phyloP scores from a whole-genome alignment of 2,888 invertebrate genomes.

The Pantelozetes paolii region DNA sequence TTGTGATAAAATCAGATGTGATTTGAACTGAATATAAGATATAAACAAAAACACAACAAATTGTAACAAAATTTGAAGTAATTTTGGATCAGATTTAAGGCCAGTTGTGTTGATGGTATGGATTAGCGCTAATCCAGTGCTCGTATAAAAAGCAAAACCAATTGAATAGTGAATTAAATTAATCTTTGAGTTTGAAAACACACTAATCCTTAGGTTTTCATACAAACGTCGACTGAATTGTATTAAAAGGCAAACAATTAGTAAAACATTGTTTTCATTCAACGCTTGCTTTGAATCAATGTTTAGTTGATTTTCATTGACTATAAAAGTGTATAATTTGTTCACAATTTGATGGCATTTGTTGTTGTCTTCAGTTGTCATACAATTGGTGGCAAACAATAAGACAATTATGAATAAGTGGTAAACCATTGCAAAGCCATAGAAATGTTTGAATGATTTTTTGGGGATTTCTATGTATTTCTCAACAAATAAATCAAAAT shows the following conservation, averaged over 20 bases:
- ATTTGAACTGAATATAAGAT: conserved; percentile 51
- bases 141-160: conserved; percentile 49
- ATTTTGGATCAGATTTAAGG: neutral
- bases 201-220: conserved; percentile 49
- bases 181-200: conserved; percentile 50
- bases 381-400: conserved; percentile 14
- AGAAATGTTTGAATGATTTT: conserved; percentile 54
- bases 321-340: neutral
- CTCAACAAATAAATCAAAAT: neutral
- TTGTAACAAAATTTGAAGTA: neutral
- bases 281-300: neutral
- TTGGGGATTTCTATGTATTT: conserved; percentile 51
- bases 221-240: conserved; percentile 47
- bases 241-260: neutral
- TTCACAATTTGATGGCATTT: neutral
- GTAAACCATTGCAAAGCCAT: neutral
- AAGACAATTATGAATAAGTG: conserved; percentile 5
- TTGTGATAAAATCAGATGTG: conserved; percentile 51
- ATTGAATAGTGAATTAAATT: conserved; percentile 50
- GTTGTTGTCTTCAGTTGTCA: neutral
- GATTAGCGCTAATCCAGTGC: conserved; percentile 39
- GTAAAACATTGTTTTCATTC: conserved; percentile 15
- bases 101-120: neutral
- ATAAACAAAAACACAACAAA: conserved; percentile 50
- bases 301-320: neutral